Conservation (phyloP, 2,797 vertebrate species). For the Muscicapa comitata region DNA sequence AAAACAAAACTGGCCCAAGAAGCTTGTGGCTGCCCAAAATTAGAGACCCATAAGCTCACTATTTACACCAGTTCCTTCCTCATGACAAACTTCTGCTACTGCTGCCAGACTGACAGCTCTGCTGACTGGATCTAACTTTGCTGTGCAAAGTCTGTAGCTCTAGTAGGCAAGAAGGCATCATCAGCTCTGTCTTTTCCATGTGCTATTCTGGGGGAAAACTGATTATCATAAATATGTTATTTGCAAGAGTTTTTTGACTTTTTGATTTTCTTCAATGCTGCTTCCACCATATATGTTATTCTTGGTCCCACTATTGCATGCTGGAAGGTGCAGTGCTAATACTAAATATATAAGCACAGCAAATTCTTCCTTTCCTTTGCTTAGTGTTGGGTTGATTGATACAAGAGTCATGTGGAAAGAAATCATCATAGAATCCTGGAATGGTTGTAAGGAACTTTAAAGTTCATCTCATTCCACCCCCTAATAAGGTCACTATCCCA, state of each 20-base stretch:
- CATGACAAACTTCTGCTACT: neutral
- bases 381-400: neutral
- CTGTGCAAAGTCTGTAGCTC: neutral
- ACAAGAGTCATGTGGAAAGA: accelerated
- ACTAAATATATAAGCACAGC: neutral
- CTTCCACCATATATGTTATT: neutral
- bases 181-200: neutral
- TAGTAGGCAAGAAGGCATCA: neutral
- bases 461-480: neutral
- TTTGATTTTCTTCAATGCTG: neutral
- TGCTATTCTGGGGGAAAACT: neutral
- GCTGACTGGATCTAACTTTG: neutral
- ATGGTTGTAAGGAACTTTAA: neutral
- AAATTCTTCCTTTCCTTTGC: neutral
- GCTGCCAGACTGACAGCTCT: neutral
- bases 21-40: neutral
- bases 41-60: neutral
- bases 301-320: neutral
- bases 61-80: neutral
- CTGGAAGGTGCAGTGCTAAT: neutral
- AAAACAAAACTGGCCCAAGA: neutral
- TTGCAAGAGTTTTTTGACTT: neutral
- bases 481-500: accelerated
- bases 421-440: neutral
- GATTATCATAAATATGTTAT: neutral